Evolutionary conservation across 2,888 invertebrate species (phyloP), one percentile per base, ranked within the genome.

Genomic region (Melangyna quadrimaculata): DNA sequence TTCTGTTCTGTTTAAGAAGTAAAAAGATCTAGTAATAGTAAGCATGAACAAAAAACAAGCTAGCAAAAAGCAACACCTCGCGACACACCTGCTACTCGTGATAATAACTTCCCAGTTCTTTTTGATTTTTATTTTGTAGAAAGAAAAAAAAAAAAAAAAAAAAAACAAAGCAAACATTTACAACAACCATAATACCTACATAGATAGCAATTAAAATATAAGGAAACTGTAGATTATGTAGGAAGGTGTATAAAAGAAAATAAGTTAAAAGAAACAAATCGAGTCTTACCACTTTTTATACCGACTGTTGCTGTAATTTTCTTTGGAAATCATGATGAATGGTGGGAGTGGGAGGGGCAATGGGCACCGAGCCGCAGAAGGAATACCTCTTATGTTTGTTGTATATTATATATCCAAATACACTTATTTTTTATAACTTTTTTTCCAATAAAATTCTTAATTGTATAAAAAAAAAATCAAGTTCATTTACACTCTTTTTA

Each of bases 221-320:
- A n/a, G 71, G 14, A 57, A 43, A 43, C 17, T 40, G 40, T 3
- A 43, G 8, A 43, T 43, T 17, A 43, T 17, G 17, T 43, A 43
- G 43, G n/a, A 17, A n/a, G 14, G n/a, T n/a, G n/a, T 40, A 40
- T 37, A 37, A 12, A 14, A n/a, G n/a, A 40, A 40, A 40, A 40
- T 40, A 17, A 43, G 43, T 43, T 48, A 48, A 22, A 48, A 48
- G 43, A 48, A 48, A 48, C 22, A 22, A 67, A 79, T 40, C 73
- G 19, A 12, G 73, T 69, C 73, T 63, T 80, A 80, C 79, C 79
- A 74, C 69, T 74, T 79, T 74, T 80, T 61, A 8, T 43, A 63
- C 12, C 12, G 27, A 27, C 27, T 53, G 45, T 45, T 53, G 53
- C 27, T 45, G 12, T 48, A 48, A 19, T 48, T 48, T 10, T 10